A percentile compares a stretch with the other conserved stretches of the same genome.
Conservation (phyloP, 2,113 vertebrate species). For the Dascyllus trimaculatus region DNA sequence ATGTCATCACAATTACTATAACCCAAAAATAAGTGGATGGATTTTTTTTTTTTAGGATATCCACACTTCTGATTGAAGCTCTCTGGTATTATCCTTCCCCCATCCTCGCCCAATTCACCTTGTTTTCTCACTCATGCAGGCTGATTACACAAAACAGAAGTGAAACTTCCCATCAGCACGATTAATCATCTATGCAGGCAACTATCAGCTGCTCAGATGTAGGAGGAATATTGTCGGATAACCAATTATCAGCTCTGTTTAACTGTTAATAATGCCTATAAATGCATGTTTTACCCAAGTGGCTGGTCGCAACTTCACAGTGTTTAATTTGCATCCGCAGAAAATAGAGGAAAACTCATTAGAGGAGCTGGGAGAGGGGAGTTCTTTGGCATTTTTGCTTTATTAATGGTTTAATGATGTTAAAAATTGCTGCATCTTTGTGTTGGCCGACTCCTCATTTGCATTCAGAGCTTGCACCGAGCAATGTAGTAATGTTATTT, state of each 20-base stretch:
- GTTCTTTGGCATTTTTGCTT: neutral
- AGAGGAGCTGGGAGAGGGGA: neutral
- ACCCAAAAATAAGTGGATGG: slow-evolving; percentile 47
- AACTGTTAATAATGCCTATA: too few relatives aligned
- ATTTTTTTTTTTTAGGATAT: slow-evolving; percentile 22
- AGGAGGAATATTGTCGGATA: too few relatives aligned
- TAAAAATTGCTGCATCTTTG: neutral
- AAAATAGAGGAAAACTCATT: too few relatives aligned
- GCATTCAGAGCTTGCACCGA: neutral
- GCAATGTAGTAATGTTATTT: neutral
- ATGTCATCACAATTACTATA: slow-evolving; percentile 51
- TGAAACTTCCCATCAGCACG: neutral
- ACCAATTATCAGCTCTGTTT: too few relatives aligned
- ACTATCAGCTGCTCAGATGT: neutral
- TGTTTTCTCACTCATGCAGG: neutral
- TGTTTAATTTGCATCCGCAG: too few relatives aligned
- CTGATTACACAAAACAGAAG: neutral
- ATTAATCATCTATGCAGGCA: neutral
- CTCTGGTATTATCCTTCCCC: neutral
- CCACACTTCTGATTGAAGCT: slow-evolving; percentile 28
- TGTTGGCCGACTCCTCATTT: too few relatives aligned
- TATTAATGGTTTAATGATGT: neutral
- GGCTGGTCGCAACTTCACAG: too few relatives aligned
- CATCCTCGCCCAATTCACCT: neutral
- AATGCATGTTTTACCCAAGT: too few relatives aligned